Base-by-base conservation (phyloP, 1,140 invertebrate genomes). In the Drosophila guanche region DNA sequence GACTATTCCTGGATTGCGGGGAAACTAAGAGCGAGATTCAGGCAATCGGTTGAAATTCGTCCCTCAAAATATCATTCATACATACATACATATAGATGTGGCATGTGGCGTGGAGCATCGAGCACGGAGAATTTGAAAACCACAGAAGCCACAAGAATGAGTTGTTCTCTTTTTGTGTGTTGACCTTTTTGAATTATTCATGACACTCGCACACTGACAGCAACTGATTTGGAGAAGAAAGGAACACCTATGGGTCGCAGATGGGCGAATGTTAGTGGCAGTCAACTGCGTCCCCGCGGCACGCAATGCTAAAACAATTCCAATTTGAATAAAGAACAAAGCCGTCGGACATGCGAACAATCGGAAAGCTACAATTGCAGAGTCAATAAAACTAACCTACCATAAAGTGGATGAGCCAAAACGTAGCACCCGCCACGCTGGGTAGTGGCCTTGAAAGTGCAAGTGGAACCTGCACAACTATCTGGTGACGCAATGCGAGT, bases 151-250 rank as follows among this genome's bases (percentile, higher is more conserved):
- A 45, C 56, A 62, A 20, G 16, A 20, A 42, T 48, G 47, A 37
- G 14, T 40, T 40, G 52, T 73, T 65, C 46, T 52, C 54, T 75
- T 50, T 37, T 43, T 50, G 33, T 58, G 14, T 59, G 16, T 75
- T 88, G 83, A 88, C 84, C 83, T 88, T 88, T 83, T 62, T 88
- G 83, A 88, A 88, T 88, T 60, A 88, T 88, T 88, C 83, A 88
- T 88, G 75, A 37, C 43, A 52, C 43, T 76, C 33, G 33, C 33
- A 12, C 4, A 37, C 33, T 10, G 33, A 12, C 10, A 37, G 10
- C 33, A 3, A 4, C 33, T 10, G 4, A 37, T 12, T 37, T 2
- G 33, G 48, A 63, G 59, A 43, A 65, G 53, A 68, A 71, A 50
- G 25, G 14, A 51, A 51, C 48, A 51, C 48, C 43, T 73, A 41